These are phyloP conservation scores for Andrena haemorrhoa DNA, from an alignment of 2,888 invertebrate genomes.

Conservation along the genomic window DNA sequence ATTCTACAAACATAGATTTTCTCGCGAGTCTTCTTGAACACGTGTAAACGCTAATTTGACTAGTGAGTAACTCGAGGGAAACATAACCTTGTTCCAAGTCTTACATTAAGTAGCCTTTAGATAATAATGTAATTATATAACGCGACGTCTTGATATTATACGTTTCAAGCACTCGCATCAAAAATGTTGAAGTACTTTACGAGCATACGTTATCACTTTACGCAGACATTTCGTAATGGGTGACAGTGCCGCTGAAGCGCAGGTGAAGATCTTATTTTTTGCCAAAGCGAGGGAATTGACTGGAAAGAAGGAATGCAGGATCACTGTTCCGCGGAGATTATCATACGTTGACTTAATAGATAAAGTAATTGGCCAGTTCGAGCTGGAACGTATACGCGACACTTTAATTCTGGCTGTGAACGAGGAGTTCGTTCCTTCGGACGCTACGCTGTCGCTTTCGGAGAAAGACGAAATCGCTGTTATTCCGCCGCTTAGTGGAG, in stretches of 20 bases:
- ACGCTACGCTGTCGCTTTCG: slow-evolving; percentile 86
- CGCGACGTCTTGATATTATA: slow-evolving; percentile 9
- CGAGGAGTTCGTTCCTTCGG: slow-evolving; percentile 89
- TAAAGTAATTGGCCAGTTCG: slow-evolving; percentile 87
- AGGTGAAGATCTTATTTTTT: slow-evolving; percentile 93
- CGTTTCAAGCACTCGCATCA: slow-evolving; percentile 21
- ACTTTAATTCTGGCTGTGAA: slow-evolving; percentile 93
- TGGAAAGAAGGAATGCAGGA: slow-evolving; percentile 87
- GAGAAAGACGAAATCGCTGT: slow-evolving; percentile 94
- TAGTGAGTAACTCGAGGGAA: slow-evolving; percentile 19
- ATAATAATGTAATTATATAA: slow-evolving; percentile 59
- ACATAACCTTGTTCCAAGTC: slow-evolving; percentile 51
- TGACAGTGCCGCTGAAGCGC: slow-evolving; percentile 22
- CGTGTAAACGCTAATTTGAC: slow-evolving; percentile 14
- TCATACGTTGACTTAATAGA: slow-evolving; percentile 88
- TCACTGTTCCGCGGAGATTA: slow-evolving; percentile 86
- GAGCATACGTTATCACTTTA: not conserved
- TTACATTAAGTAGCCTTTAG: slow-evolving; percentile 3
- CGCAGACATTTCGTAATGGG: slow-evolving; percentile 48
- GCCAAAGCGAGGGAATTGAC: slow-evolving; percentile 95
- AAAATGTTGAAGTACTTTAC: slow-evolving; percentile 26
- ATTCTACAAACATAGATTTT: not conserved
- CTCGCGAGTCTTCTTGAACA: not conserved
- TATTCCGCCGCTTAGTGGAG: slow-evolving; percentile 97
- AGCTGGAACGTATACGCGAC: slow-evolving; percentile 89